Percentiles rank a stretch among this genome's conserved stretches.
phyloP scores from a whole-genome alignment of 2,113 vertebrate genomes.

The Cephalopholis sonnerati region DNA sequence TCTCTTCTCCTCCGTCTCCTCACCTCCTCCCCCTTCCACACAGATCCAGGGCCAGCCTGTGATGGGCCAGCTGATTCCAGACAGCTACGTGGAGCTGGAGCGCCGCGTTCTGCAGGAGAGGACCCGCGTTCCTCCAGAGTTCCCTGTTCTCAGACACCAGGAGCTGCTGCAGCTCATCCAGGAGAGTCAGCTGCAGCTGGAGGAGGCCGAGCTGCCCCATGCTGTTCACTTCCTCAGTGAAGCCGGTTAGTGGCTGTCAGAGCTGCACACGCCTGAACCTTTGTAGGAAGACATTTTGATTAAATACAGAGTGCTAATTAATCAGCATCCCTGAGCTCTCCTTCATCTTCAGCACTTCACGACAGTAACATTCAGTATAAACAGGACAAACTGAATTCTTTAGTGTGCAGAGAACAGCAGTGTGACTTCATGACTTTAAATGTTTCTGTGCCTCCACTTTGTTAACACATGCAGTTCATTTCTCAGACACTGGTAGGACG shows the following conservation, averaged over 20 bases:
- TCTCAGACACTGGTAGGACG: background rate
- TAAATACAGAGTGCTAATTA: too few species aligned
- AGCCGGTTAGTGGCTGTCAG: slow-evolving; percentile 87
- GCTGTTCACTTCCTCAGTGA: slow-evolving; percentile 95
- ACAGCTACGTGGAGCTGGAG: slow-evolving; percentile 96
- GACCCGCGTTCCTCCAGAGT: slow-evolving; percentile 86
- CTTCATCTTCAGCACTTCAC: background rate
- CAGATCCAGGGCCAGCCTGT: slow-evolving; percentile 95
- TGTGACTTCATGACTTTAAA: background rate
- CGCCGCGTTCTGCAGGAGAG: slow-evolving; percentile 90
- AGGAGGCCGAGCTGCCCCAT: slow-evolving; percentile 94
- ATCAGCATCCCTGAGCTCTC: background rate
- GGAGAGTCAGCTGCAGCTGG: slow-evolving; percentile 91
- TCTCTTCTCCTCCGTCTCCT: background rate
- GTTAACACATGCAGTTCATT: background rate
- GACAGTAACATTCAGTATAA: background rate
- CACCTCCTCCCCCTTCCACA: too few species aligned
- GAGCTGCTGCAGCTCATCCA: slow-evolving; percentile 89
- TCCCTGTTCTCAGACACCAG: slow-evolving; percentile 91
- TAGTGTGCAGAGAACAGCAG: too few species aligned
- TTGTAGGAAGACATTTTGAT: too few species aligned
- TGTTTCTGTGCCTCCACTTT: background rate
- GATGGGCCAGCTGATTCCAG: slow-evolving; percentile 96
- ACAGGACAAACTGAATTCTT: background rate
- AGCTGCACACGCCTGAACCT: background rate